A percentile compares a stretch with the other conserved stretches of the same genome.
Evolutionary conservation across 1,140 invertebrate species (phyloP).

Genomic region (Microplitis mediator): DNA sequence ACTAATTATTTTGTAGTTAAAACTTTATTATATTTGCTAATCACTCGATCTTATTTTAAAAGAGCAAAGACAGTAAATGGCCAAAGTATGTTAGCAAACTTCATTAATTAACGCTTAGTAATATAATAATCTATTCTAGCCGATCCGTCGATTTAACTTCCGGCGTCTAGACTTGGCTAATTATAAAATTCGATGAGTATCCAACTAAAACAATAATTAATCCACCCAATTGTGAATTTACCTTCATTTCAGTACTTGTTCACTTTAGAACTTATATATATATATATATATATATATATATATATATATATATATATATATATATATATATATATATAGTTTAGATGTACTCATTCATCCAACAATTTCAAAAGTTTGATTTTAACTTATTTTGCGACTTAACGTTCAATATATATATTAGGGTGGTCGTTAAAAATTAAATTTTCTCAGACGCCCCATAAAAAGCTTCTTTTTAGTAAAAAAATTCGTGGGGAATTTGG

Average conservation of each 20-base stretch:
- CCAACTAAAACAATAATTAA: slow-evolving; percentile 9
- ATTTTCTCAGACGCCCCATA: too few relatives aligned
- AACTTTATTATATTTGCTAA: background rate
- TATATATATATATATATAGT: too few relatives aligned
- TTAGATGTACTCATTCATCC: background rate
- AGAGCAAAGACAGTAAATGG: background rate
- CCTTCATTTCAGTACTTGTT: background rate
- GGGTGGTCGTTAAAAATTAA: too few relatives aligned
- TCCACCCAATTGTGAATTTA: background rate
- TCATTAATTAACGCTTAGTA: slow-evolving; percentile 6
- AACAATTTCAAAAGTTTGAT: background rate
- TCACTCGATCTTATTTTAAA: slow-evolving; percentile 4
- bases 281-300: too few relatives aligned
- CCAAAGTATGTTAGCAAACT: background rate
- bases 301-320: too few relatives aligned
- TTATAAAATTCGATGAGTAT: slow-evolving; percentile 10
- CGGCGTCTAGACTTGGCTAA: background rate
- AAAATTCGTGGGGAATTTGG: too few relatives aligned
- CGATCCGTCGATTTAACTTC: background rate
- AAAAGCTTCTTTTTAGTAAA: too few relatives aligned
- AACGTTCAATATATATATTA: background rate
- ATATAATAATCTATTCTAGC: slow-evolving; percentile 1
- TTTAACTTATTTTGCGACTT: background rate
- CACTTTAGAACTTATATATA: background rate
- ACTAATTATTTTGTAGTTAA: background rate